phyloP scores from a whole-genome alignment of 2,888 invertebrate genomes.

The Corbicula japonica region DNA sequence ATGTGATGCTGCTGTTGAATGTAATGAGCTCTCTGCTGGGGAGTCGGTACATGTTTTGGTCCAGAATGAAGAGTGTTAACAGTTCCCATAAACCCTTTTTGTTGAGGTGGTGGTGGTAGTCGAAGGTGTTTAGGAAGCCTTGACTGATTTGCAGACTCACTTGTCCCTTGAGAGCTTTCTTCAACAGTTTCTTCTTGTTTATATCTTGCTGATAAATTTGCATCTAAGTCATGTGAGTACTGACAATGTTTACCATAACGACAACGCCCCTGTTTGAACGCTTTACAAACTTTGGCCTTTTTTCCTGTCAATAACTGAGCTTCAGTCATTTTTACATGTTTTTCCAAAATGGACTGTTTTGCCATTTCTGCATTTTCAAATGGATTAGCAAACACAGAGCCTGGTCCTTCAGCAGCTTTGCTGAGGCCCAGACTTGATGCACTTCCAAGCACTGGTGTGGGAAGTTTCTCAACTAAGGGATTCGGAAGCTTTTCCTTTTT shows the following conservation, averaged over 20 bases:
- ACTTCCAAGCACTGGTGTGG: constrained; percentile 48
- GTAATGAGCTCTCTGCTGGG: constrained; percentile 28
- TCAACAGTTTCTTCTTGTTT: constrained; percentile 21
- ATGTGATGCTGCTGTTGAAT: constrained; percentile 39
- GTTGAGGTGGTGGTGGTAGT: constrained; percentile 44
- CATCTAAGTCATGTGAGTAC: constrained; percentile 94
- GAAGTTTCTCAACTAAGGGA: constrained; percentile 65
- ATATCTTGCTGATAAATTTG: constrained; percentile 52
- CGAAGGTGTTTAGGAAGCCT: constrained; percentile 24
- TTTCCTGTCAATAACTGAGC: constrained; percentile 88
- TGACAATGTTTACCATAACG: constrained; percentile 96
- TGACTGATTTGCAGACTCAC: not conserved
- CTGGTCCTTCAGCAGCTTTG: constrained; percentile 26
- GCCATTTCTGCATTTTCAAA: constrained; percentile 94
- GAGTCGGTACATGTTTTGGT: not conserved
- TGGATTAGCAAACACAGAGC: constrained; percentile 94
- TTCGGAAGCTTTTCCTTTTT: constrained; percentile 68
- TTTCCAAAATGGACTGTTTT: constrained; percentile 94
- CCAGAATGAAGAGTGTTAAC: constrained; percentile 32
- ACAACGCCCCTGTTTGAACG: constrained; percentile 95
- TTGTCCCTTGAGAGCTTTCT: constrained; percentile 6
- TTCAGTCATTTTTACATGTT: constrained; percentile 96
- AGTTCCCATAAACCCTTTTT: constrained; percentile 63
- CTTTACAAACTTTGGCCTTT: constrained; percentile 95
- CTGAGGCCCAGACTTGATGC: not conserved